Conservation (phyloP, 2,113 vertebrate species). For the Drymodes brunneopygia region DNA sequence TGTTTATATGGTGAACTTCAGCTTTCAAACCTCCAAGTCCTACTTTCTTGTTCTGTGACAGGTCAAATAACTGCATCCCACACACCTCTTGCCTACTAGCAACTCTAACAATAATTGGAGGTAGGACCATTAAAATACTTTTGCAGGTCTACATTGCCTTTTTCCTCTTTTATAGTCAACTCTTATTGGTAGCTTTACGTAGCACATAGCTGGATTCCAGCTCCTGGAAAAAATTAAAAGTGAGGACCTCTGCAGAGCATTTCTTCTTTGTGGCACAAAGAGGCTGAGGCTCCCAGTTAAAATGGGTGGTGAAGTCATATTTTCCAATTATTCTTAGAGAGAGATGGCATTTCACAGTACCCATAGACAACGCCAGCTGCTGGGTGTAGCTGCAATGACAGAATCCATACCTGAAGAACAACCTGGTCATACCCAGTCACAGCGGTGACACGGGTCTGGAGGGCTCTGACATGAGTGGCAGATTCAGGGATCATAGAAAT, state of each 20-base stretch:
- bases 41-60: background rate
- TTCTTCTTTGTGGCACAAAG: fast-evolving
- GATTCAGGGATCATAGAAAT: background rate
- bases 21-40: background rate
- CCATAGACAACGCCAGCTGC: background rate
- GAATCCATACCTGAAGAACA: background rate
- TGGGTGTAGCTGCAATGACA: background rate
- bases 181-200: background rate
- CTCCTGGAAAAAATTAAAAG: background rate
- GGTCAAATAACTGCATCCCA: background rate
- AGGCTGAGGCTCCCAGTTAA: background rate
- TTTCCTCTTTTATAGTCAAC: background rate
- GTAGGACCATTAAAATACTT: background rate
- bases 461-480: background rate
- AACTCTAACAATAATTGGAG: background rate
- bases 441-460: fast-evolving
- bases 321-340: background rate
- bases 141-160: background rate
- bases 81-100: background rate
- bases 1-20: background rate
- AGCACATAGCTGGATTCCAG: background rate
- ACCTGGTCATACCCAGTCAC: background rate
- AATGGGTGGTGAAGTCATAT: background rate
- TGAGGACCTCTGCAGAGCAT: background rate
- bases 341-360: background rate